These are phyloP conservation scores for Protaetia brevitarsis DNA, from an alignment of 1,140 invertebrate genomes.

Conservation along the genomic window DNA sequence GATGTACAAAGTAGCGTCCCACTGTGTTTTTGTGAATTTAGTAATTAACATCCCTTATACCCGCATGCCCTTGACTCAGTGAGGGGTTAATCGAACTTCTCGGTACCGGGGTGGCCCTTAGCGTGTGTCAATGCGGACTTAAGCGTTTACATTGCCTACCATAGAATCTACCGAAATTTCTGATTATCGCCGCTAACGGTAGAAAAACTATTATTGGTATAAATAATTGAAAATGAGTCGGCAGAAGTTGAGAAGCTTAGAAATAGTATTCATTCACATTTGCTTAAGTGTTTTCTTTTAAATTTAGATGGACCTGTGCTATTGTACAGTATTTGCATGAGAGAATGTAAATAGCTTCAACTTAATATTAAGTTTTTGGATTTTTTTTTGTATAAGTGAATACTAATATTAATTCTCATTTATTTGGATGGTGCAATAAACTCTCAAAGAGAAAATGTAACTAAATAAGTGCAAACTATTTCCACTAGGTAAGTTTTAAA, in stretches of 20 bases:
- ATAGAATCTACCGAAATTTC: background rate
- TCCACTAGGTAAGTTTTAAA: too few species aligned
- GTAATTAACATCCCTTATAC: slow-evolving; percentile 23
- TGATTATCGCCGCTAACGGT: background rate
- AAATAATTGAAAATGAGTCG: slow-evolving; percentile 6
- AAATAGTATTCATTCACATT: background rate
- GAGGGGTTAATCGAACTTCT: slow-evolving; percentile 18
- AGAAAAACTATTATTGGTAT: slow-evolving; percentile 6
- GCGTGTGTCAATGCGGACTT: background rate
- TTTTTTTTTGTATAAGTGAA: too few species aligned
- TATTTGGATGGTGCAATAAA: too few species aligned
- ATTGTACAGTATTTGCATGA: too few species aligned
- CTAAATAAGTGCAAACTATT: too few species aligned
- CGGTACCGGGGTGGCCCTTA: slow-evolving; percentile 1
- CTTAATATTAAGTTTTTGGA: too few species aligned
- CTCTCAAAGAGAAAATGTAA: too few species aligned
- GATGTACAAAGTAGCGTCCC: slow-evolving; percentile 3
- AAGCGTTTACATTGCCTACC: background rate
- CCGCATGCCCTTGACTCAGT: slow-evolving; percentile 20
- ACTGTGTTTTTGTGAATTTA: slow-evolving; percentile 24
- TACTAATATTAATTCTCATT: too few species aligned
- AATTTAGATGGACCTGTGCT: too few species aligned
- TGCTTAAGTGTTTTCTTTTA: too few species aligned
- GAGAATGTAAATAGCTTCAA: too few species aligned
- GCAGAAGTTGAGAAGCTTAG: background rate